Base-by-base conservation (phyloP, 2,113 vertebrate genomes). In the Calonectris borealis region DNA sequence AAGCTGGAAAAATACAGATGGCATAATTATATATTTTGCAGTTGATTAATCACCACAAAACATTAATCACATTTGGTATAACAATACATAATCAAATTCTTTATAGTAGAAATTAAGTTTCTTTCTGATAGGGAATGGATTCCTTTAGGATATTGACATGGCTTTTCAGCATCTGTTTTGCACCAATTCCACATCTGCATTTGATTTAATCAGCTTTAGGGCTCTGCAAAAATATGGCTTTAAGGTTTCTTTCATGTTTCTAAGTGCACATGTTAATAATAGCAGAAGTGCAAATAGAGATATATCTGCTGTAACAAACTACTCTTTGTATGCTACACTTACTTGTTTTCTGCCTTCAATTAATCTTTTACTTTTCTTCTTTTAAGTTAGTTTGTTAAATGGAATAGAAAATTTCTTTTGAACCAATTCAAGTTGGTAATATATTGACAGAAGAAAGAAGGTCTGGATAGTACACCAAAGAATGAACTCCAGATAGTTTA, bases 31-130 rank as follows among this genome's bases (percentile, higher is more conserved):
- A 98, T 98, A 98, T 98, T 98, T 98, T 98, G 97, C 97, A 98
- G 98, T 98, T 98, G 98, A 98, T 98, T 98, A 98, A 98, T 98
- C 97, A 97, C 97, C 97, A 97, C 97, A 98, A 98, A 98, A 98
- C 98, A 98, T 98, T 98, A 98, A 98, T 98, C 98, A 98, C 98
- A 98, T 98, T 98, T 98, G 94, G 90, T 98, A 94, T 98, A 98
- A 98, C 98, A 98, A 98, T 98, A 98, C 94, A 97, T 98, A 98
- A 98, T 98, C 98, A 98, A 98, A 98, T 98, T 98, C 97, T 98
- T 98, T 98, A 98, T 98, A 98, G 97, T 96, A 90, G 94, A 98
- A 98, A 98, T 98, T 97, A 98, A 98, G 97, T 98, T 98, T 97
- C 96, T 97, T 97, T 98, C 94, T 97, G 98, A 97, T 98, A 97